phyloP scores from a whole-genome alignment of 2,113 vertebrate genomes.

The Hyperopisus bebe region DNA sequence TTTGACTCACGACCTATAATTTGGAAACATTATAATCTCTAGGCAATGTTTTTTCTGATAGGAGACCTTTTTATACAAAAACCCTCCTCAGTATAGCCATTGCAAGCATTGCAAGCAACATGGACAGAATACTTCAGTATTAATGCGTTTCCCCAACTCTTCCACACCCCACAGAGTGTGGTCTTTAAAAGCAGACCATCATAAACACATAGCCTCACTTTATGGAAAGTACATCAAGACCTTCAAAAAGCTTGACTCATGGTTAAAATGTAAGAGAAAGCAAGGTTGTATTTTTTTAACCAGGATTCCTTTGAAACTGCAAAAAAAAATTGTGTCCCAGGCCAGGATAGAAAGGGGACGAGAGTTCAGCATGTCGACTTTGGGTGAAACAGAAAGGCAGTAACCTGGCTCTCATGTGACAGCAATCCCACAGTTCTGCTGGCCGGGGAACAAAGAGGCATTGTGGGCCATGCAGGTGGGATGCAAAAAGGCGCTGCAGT shows the following conservation, averaged over 20 bases:
- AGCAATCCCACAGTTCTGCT: constrained; percentile 50
- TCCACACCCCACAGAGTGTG: not conserved
- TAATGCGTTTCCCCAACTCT: not conserved
- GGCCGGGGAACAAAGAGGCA: constrained; percentile 52
- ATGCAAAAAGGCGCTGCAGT: constrained; percentile 37
- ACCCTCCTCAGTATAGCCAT: not conserved
- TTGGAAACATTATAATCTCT: not conserved
- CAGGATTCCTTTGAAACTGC: not conserved
- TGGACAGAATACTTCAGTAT: not conserved
- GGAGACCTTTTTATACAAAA: not conserved
- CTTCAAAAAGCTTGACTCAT: not conserved
- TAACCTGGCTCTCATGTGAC: constrained; percentile 58
- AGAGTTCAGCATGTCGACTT: not conserved
- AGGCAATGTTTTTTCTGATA: not conserved
- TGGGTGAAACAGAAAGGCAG: constrained; percentile 42
- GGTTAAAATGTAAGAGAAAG: not conserved
- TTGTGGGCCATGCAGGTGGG: constrained; percentile 57
- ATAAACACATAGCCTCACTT: not conserved
- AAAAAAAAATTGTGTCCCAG: not conserved
- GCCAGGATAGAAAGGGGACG: not conserved
- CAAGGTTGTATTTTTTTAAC: not conserved
- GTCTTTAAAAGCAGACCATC: not conserved
- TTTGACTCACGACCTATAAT: not conserved
- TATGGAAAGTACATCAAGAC: not conserved
- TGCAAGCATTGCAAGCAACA: not conserved